Conservation (phyloP, 2,888 invertebrate genomes). For the Catotricha subobsoleta region DNA sequence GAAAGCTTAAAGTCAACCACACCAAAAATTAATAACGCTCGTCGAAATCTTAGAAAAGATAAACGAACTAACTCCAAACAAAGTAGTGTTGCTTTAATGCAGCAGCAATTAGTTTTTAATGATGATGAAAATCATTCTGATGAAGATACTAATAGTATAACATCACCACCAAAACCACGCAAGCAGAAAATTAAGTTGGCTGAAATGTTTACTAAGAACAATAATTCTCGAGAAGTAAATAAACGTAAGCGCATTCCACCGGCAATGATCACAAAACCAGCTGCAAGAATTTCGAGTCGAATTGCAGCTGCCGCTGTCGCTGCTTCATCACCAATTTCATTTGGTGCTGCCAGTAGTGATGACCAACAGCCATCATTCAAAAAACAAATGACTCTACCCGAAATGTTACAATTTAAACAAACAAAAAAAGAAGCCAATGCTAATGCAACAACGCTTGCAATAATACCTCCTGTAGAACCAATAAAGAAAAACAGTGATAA, state of each 20-base stretch:
- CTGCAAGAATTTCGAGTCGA: constrained; percentile 10
- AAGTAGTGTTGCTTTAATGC: not conserved
- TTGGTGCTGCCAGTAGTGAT: constrained; percentile 10
- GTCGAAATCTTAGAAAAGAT: too few species aligned
- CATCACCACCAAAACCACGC: not conserved
- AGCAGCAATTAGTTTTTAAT: not conserved
- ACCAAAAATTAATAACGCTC: too few species aligned
- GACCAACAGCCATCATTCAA: constrained; percentile 11
- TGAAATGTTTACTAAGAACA: not conserved
- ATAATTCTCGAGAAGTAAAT: constrained; percentile 4
- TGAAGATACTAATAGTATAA: not conserved
- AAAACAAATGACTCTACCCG: constrained; percentile 27
- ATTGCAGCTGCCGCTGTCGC: constrained; percentile 8
- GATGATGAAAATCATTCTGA: constrained; percentile 1
- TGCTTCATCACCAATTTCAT: not conserved
- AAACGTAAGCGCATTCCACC: constrained; percentile 10
- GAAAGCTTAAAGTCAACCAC: not conserved
- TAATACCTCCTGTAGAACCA: not conserved
- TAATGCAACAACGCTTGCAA: not conserved
- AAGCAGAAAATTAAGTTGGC: not conserved
- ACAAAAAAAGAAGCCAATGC: not conserved
- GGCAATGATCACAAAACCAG: constrained; percentile 7
- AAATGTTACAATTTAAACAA: constrained; percentile 19
- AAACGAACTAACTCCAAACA: not conserved
- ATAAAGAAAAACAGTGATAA: too few species aligned